phyloP scores from a whole-genome alignment of 2,888 invertebrate genomes.

The Graphium colonna region DNA sequence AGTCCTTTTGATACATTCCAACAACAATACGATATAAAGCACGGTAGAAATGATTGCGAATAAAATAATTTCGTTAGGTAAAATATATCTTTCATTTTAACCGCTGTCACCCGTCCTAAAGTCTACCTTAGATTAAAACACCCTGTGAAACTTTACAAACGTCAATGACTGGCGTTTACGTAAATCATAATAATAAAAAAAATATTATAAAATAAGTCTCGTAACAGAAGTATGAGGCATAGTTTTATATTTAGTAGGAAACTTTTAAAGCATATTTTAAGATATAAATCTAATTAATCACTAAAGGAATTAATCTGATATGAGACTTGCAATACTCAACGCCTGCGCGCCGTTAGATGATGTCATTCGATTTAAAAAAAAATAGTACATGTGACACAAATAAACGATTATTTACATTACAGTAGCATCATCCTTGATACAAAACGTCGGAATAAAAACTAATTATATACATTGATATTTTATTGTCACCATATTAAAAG shows the following conservation, averaged over 20 bases:
- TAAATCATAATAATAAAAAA: slow-evolving; percentile 34
- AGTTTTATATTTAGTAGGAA: slow-evolving; percentile 29
- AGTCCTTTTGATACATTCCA: not conserved
- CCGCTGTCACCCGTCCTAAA: slow-evolving; percentile 50
- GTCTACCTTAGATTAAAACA: slow-evolving; percentile 75
- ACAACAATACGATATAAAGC: not conserved
- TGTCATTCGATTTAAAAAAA: slow-evolving; percentile 31
- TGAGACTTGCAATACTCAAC: slow-evolving; percentile 45
- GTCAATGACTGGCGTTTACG: slow-evolving; percentile 37
- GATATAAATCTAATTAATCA: slow-evolving; percentile 40
- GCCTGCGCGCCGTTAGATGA: slow-evolving; percentile 32
- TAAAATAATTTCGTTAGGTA: slow-evolving; percentile 16
- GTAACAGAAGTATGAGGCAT: slow-evolving; percentile 27
- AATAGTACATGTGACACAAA: slow-evolving; percentile 38
- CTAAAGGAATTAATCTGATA: slow-evolving; percentile 55
- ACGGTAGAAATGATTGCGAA: not conserved
- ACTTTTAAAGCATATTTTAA: slow-evolving; percentile 33
- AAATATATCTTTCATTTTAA: slow-evolving; percentile 23
- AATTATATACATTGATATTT: slow-evolving; percentile 75
- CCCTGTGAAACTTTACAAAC: slow-evolving; percentile 66
- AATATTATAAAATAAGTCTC: slow-evolving; percentile 20
- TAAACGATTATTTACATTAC: slow-evolving; percentile 57
- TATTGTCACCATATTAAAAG: slow-evolving; percentile 72
- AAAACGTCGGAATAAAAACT: slow-evolving; percentile 56
- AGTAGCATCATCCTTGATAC: slow-evolving; percentile 42